Percentiles rank a stretch among this genome's conserved stretches.
These are phyloP conservation scores for Sarcophilus harrisii DNA, from an alignment of 2,797 vertebrate genomes.

Conservation along the genomic window DNA sequence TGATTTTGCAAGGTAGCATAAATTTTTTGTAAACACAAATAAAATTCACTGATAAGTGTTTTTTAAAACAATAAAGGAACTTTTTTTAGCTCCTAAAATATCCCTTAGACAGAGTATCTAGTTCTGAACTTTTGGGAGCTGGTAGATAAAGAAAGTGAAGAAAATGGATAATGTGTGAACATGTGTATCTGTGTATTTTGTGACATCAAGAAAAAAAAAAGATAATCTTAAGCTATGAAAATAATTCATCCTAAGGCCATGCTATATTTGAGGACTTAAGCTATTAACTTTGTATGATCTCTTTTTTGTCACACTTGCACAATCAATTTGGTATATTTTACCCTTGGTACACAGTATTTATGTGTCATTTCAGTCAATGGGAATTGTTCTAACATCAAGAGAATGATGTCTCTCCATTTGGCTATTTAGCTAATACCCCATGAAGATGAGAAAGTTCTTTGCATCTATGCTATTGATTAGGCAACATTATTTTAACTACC, in stretches of 20 bases:
- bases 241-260: conserved; percentile 31
- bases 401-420: neutral
- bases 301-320: neutral
- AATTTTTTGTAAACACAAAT: conserved; percentile 18
- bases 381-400: neutral
- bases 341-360: neutral
- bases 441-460: conserved; percentile 24
- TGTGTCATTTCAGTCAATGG: neutral
- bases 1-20: neutral
- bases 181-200: conserved; percentile 28
- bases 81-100: neutral
- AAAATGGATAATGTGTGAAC: neutral
- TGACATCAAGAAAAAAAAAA: neutral
- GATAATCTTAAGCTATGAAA: neutral
- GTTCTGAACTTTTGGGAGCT: neutral
- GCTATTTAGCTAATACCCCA: neutral
- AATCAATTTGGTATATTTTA: neutral
- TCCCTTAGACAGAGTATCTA: neutral
- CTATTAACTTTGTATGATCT: neutral
- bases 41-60: neutral
- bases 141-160: neutral
- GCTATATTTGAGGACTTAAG: neutral
- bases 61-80: conserved; percentile 24
- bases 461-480: conserved; percentile 52
- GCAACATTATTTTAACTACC: conserved; percentile 31